These are phyloP conservation scores for Hypsopygia costalis DNA, from an alignment of 2,888 invertebrate species.

Conservation along the genomic window DNA sequence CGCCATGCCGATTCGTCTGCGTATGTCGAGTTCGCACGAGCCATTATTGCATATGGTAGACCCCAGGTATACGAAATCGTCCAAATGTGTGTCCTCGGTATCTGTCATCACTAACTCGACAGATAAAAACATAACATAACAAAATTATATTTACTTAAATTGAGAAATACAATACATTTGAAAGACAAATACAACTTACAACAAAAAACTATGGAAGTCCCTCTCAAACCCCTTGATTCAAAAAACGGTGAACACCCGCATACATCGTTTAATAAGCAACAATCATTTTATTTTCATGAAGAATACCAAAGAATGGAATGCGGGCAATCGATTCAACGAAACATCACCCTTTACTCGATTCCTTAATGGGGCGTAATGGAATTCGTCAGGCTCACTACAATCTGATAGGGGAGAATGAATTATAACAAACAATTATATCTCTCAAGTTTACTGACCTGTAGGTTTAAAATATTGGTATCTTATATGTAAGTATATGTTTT, in stretches of 20 bases:
- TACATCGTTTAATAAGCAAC: slow-evolving; percentile 62
- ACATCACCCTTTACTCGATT: slow-evolving; percentile 66
- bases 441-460: slow-evolving; percentile 13
- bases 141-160: too few relatives aligned
- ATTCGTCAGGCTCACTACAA: slow-evolving; percentile 39
- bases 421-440: slow-evolving; percentile 9
- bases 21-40: too few relatives aligned
- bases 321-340: slow-evolving; percentile 68
- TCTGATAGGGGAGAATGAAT: slow-evolving; percentile 7
- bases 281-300: slow-evolving; percentile 75
- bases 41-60: too few relatives aligned
- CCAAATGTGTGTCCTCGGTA: too few relatives aligned
- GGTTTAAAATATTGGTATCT: slow-evolving; percentile 8
- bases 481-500: too few relatives aligned
- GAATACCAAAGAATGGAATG: slow-evolving; percentile 54
- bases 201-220: background rate
- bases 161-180: too few relatives aligned
- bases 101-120: too few relatives aligned
- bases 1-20: too few relatives aligned
- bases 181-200: background rate
- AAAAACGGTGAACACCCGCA: slow-evolving; percentile 56
- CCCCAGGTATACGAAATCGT: too few relatives aligned
- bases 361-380: slow-evolving; percentile 51
- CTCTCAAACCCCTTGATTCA: slow-evolving; percentile 34
- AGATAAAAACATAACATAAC: too few relatives aligned